A percentile compares a stretch with the other conserved stretches of the same genome.
These are phyloP conservation scores for Agriopis leucophaearia DNA, from an alignment of 2,888 invertebrate species.

Conservation along the genomic window DNA sequence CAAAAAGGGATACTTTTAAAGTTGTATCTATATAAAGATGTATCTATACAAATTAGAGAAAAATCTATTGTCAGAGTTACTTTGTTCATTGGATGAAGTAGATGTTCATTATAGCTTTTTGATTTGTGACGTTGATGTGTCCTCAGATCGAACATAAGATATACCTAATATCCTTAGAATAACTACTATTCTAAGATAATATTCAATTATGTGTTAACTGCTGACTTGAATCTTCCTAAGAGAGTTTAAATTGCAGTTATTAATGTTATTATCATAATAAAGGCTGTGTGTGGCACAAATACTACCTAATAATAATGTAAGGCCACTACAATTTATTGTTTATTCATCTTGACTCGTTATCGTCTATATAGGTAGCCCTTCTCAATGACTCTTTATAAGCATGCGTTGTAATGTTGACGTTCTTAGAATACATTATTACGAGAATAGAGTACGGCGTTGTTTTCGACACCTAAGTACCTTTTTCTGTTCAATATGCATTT, in stretches of 20 bases:
- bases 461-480: conserved; percentile 6
- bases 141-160: background rate
- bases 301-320: conserved; percentile 20
- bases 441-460: conserved; percentile 23
- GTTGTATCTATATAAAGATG: no score
- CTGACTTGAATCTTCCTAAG: background rate
- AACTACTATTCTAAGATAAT: no score
- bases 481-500: no score
- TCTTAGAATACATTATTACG: conserved; percentile 29
- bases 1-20: no score
- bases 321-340: conserved; percentile 22
- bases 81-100: background rate
- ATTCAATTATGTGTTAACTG: background rate
- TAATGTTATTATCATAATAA: conserved; percentile 38
- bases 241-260: conserved; percentile 23
- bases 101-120: no score
- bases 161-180: no score
- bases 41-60: no score
- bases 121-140: no score
- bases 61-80: background rate
- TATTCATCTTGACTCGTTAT: conserved; percentile 23
- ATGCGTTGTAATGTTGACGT: conserved; percentile 23
- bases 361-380: conserved; percentile 11
- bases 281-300: conserved; percentile 20
- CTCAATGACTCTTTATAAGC: conserved; percentile 27